Evolutionary conservation across 2,113 vertebrate species (phyloP).

Genomic region (Elgaria multicarinata): DNA sequence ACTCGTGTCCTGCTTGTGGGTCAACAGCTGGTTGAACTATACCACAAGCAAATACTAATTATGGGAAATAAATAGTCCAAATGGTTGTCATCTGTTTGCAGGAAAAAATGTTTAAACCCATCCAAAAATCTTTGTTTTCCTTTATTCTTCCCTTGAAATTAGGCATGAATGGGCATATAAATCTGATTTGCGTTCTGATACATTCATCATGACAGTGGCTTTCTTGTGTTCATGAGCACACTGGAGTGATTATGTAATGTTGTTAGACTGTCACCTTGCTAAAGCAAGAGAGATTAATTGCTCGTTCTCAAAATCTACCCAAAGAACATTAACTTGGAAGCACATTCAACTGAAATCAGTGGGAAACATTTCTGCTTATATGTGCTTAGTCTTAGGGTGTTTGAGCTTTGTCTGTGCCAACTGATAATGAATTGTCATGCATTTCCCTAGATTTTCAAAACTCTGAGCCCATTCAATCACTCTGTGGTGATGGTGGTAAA

Average conservation of each 20-base stretch:
- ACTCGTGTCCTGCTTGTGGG: too few relatives aligned
- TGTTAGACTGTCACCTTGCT: background rate
- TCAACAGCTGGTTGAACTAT: background rate
- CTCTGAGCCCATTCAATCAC: background rate
- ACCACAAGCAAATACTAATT: background rate
- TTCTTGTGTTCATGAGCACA: background rate
- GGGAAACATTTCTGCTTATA: background rate
- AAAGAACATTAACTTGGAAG: background rate
- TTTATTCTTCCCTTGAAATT: slow-evolving; percentile 1
- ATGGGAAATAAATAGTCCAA: background rate
- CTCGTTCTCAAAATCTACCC: background rate
- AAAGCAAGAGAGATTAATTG: background rate
- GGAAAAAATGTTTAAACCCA: background rate
- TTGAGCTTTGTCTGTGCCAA: background rate
- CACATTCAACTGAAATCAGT: background rate
- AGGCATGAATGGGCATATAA: background rate
- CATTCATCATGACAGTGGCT: background rate
- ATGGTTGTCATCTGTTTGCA: background rate
- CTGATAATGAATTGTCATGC: background rate
- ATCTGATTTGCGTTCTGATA: background rate
- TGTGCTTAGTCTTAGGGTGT: background rate
- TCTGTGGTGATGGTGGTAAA: background rate
- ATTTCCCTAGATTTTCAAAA: background rate
- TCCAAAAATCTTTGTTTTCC: background rate
- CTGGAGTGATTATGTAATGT: background rate